phyloP scores from a whole-genome alignment of 1,140 invertebrate genomes.

The Teleopsis dalmanni region DNA sequence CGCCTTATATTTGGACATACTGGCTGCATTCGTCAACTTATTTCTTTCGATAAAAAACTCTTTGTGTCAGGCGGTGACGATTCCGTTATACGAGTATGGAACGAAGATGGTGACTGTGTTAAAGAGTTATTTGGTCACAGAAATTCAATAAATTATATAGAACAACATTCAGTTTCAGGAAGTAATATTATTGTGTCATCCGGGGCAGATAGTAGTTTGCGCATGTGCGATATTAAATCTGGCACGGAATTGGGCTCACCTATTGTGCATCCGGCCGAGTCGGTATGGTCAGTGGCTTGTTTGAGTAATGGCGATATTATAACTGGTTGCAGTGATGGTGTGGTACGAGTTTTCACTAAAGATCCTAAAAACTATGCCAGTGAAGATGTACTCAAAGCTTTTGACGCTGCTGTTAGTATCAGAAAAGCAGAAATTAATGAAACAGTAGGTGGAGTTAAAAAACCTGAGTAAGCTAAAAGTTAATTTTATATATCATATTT shows the following conservation, averaged over 20 bases:
- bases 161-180: constrained; percentile 50
- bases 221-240: constrained; percentile 64
- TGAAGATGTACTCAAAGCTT: constrained; percentile 54
- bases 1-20: constrained; percentile 62
- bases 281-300: constrained; percentile 79
- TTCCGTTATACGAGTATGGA: constrained; percentile 75
- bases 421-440: constrained; percentile 44
- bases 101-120: constrained; percentile 66
- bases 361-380: constrained; percentile 60
- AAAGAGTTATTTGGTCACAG: constrained; percentile 72
- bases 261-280: constrained; percentile 73
- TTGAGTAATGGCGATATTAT: constrained; percentile 83
- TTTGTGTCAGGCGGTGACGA: constrained; percentile 91
- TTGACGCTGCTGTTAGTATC: constrained; percentile 62
- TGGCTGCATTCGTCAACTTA: constrained; percentile 80
- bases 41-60: constrained; percentile 57
- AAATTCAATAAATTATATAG: constrained; percentile 63
- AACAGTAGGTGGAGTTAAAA: constrained; percentile 70
- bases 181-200: constrained; percentile 61
- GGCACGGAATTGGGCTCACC: constrained; percentile 49
- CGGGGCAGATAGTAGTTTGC: constrained; percentile 81
- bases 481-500: too few relatives aligned
- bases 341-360: constrained; percentile 75
- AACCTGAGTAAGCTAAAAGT: constrained; percentile 52
- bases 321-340: constrained; percentile 79